A percentile compares a stretch with the other conserved stretches of the same genome.
Evolutionary conservation across 2,888 invertebrate genomes (phyloP).

Genomic region (Alsophila aescularia): DNA sequence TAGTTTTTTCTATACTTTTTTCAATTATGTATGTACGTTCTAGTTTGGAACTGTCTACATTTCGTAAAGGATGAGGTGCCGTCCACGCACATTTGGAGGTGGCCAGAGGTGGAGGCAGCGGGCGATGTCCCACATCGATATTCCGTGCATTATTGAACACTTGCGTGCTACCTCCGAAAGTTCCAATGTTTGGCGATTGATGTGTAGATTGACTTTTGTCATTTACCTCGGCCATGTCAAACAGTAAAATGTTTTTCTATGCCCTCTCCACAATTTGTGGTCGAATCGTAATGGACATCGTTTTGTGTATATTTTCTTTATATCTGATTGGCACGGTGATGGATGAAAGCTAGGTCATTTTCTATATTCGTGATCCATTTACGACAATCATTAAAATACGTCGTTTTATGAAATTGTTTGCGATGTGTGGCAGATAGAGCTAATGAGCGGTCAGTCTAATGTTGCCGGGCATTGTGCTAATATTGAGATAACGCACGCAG

Average conservation of each 20-base stretch:
- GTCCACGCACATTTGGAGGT: constrained; percentile 58
- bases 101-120: constrained; percentile 40
- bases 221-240: constrained; percentile 82
- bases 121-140: constrained; percentile 82
- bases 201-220: constrained; percentile 85
- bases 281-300: constrained; percentile 75
- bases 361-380: constrained; percentile 56
- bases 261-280: constrained; percentile 75
- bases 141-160: constrained; percentile 82
- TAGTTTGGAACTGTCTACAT: constrained; percentile 20
- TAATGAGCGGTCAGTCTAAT: constrained; percentile 40
- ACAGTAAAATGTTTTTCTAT: constrained; percentile 81
- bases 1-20: too few species aligned
- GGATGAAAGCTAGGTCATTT: constrained; percentile 69
- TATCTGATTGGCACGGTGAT: constrained; percentile 79
- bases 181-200: constrained; percentile 84
- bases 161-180: constrained; percentile 82
- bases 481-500: constrained; percentile 9
- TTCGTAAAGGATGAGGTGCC: constrained; percentile 51
- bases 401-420: constrained; percentile 35
- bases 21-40: neutral
- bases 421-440: constrained; percentile 31
- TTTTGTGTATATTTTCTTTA: constrained; percentile 67
- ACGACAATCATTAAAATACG: constrained; percentile 36
- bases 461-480: constrained; percentile 14